Evolutionary conservation across 1,140 invertebrate genomes (phyloP), one percentile per base, ranked within the genome.

Genomic region (Drosophila bipectinata): DNA sequence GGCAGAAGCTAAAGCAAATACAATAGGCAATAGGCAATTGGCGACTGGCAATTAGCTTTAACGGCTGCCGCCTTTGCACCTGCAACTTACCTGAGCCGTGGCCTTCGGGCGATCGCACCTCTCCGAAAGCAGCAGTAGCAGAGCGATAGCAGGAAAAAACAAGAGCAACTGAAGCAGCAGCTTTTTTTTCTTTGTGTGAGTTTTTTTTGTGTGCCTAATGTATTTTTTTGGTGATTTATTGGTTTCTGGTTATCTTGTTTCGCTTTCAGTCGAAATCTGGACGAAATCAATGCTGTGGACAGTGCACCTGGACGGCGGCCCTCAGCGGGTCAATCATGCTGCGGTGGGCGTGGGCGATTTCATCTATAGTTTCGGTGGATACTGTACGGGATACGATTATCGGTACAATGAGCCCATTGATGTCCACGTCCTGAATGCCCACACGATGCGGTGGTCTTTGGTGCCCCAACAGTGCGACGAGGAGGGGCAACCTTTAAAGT

Each of bases 361-460:
- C 78, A 97, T 98, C 54, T 98, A 95, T 90, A 97, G 96, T 1
- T 98, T 98, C 93, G 98, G 97, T 21, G 98, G 97, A 15, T 98
- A 97, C 89, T 97, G 96, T 85, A 96, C 96, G 3, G 95, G 94
- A 18, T 95, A 97, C 82, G 94, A 97, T 83, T 97, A 96, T 91
- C 92, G 93, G 34, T 92, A 92, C 3, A 93, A 93, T 44, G 93
- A 95, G 14, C 95, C 96, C 3, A 98, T 98, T 81, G 97, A 98
- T 92, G 95, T 98, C 3, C 96, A 98, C 92, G 94, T 97, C n/a
- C 92, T 98, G 3, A 95, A 98, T 90, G 97, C 96, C 71, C 92
- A 95, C 92, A 94, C 93, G 3, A 92, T 94, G 60, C 91, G 94
- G 74, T 95, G 94, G 94, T 87, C 91, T 1, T 41, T 91, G 26